Percentiles rank a stretch among this genome's conserved stretches.
Evolutionary conservation across 2,113 vertebrate genomes (phyloP).

Genomic region (Channa maculata): DNA sequence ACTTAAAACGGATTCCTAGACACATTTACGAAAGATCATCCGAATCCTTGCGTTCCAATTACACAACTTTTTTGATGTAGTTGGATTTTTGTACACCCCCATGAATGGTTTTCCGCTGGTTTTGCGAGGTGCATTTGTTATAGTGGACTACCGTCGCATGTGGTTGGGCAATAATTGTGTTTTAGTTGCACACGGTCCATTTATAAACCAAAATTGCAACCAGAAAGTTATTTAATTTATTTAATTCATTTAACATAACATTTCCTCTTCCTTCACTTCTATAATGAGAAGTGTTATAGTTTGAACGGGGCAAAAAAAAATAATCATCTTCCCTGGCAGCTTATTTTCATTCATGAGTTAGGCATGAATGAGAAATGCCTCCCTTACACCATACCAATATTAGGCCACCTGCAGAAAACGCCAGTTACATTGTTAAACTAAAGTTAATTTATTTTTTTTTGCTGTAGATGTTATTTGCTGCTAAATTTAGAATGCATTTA

Average conservation of each 20-base stretch:
- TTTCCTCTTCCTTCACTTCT: too few relatives aligned
- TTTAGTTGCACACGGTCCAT: constrained; percentile 13
- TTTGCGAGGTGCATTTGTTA: constrained; percentile 66
- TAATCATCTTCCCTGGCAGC: not conserved
- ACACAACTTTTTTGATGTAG: not conserved
- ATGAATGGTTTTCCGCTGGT: constrained; percentile 13
- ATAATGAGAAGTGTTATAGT: not conserved
- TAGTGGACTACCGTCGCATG: constrained; percentile 65
- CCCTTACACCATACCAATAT: not conserved
- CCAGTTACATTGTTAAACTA: not conserved
- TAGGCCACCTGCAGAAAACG: not conserved
- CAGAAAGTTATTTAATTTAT: too few relatives aligned
- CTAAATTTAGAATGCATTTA: too few relatives aligned
- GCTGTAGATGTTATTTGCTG: not conserved
- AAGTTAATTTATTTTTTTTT: not conserved
- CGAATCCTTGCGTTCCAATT: rapidly evolving
- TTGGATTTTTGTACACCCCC: constrained; percentile 45
- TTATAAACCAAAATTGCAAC: not conserved
- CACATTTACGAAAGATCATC: rapidly evolving
- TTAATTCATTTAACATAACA: too few relatives aligned
- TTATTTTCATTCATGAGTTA: constrained; percentile 52
- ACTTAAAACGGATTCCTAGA: not conserved
- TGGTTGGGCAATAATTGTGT: constrained; percentile 43
- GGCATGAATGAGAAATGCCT: constrained; percentile 46
- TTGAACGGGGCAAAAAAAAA: not conserved